Base-by-base conservation (phyloP, 2,888 invertebrate species). In the Caenorhabditis japonica region DNA sequence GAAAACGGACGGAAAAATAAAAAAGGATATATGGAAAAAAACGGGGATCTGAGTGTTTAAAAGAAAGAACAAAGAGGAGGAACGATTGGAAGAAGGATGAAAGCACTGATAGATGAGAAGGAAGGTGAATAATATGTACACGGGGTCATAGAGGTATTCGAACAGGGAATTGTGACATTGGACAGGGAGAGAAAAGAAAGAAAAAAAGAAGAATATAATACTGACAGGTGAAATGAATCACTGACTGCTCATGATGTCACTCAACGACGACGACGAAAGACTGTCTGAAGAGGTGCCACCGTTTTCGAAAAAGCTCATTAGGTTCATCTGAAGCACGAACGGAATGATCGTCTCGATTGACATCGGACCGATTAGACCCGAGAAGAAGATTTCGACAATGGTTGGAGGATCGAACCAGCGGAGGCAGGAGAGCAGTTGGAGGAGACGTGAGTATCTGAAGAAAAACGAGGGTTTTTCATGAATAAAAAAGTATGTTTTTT, bases 321-420 rank as follows among this genome's bases (percentile, higher is more conserved):
- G 73, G 52, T 80, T 84, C 82, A 84, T 91, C 76, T 91, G 92
- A 81, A 97, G 91, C 87, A 97, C 93, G 84, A 90, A 94, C 27
- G 96, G 96, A 88, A 97, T 93, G 82, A 97, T 93, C 87, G 93
- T 94, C 87, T 97, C 95, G 71, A 97, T 95, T 89, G 94, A 94
- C 83, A 97, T 93, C 88, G 93, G 93, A 4, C 95, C 95, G 49
- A 95, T 92, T 74, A 95, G 91, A 53, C 93, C 94, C 3, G 94
- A 92, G 88, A 96, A 95, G 90, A 95, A 95, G 59, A 95, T 91
- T 87, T 95, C 95, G 88, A 95, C 95, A 58, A 95, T 90, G 17
- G 88, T 83, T 10, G 76, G 75, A 1, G 93, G 92, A 62, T 75
- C 71, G 60, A 80, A 78, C 77, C 75, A 81, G 90, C 89, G 90